Conservation (phyloP, 2,113 vertebrate species). For the Apodemus speciosus region DNA sequence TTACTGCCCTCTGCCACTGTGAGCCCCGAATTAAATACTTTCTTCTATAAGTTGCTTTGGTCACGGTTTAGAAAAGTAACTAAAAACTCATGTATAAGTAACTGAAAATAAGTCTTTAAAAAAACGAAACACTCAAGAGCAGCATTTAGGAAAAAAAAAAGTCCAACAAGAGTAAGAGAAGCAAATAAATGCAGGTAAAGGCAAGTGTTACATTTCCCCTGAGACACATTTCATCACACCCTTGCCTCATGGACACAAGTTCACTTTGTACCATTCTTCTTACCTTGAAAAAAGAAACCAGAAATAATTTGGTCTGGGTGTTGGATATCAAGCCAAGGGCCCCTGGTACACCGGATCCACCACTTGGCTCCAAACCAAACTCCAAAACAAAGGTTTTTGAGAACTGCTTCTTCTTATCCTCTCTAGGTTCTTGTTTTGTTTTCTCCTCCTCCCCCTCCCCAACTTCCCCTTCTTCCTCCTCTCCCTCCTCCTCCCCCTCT, state of each 20-base stretch:
- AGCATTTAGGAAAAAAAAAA: not conserved
- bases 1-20: not conserved
- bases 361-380: not conserved
- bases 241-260: not conserved
- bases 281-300: not conserved
- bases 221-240: not conserved
- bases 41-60: not conserved
- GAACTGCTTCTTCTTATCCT: not conserved
- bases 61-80: not conserved
- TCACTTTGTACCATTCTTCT: not conserved
- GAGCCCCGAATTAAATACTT: not conserved
- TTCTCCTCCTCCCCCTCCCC: no score
- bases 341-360: not conserved
- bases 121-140: not conserved
- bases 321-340: not conserved
- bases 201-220: rapidly evolving
- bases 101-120: not conserved
- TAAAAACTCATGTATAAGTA: not conserved
- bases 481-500: not conserved
- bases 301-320: not conserved
- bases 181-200: not conserved
- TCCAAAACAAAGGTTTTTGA: not conserved
- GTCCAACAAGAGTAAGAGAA: not conserved
- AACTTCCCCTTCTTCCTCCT: no score
- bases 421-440: not conserved